phyloP scores from a whole-genome alignment of 2,888 invertebrate species.

The Sicus ferrugineus region DNA sequence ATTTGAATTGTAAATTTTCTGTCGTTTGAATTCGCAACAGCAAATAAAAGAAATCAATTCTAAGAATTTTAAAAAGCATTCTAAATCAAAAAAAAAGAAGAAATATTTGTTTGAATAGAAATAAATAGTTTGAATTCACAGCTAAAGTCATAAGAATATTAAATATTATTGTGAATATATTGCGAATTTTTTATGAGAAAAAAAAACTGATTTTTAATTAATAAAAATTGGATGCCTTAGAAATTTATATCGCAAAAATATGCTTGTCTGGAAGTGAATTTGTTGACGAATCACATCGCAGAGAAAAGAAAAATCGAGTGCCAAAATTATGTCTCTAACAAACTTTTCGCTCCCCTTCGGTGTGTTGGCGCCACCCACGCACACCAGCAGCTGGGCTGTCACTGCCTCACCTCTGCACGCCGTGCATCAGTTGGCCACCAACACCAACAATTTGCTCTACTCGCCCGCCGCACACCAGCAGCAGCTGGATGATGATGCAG shows the following conservation, averaged over 20 bases:
- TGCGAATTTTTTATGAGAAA: no score
- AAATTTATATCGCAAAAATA: no score
- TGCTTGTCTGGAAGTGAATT: no score
- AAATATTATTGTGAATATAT: no score
- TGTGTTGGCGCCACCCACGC: slow-evolving; percentile 49
- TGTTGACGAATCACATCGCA: neutral
- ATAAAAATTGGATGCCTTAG: no score
- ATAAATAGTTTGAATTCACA: neutral
- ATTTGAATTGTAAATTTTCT: no score
- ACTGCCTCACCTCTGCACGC: slow-evolving; percentile 61
- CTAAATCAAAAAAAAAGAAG: no score
- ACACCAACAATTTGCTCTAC: slow-evolving; percentile 63
- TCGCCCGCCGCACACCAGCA: slow-evolving; percentile 64
- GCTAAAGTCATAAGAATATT: neutral
- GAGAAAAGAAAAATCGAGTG: slow-evolving; percentile 10
- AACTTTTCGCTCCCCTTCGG: slow-evolving; percentile 64
- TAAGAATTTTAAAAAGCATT: no score
- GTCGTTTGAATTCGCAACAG: no score
- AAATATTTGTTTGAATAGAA: no score
- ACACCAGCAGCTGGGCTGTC: slow-evolving; percentile 57
- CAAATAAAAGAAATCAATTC: no score
- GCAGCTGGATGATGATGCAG: slow-evolving; percentile 44
- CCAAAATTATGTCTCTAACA: slow-evolving; percentile 58
- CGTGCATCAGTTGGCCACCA: slow-evolving; percentile 61
- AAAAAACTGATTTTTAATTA: no score